Evolutionary conservation across 2,888 invertebrate genomes (phyloP), one percentile per base, ranked within the genome.

Genomic region (Heliconius erato): DNA sequence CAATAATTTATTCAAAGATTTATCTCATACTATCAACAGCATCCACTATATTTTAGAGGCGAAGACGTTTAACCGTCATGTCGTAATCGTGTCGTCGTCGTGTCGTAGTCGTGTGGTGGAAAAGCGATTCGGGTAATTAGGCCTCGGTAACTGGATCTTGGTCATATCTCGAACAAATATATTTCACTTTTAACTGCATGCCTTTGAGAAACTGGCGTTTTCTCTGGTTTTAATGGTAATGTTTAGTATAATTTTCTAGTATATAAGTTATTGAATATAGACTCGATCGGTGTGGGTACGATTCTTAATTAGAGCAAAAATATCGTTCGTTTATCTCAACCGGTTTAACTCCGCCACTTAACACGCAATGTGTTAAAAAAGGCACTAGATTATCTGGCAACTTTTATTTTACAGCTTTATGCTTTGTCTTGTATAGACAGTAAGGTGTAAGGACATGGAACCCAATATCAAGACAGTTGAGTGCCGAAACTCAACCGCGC

Each of bases 91-190:
- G 32, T 69, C 2, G n/a, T 63, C 12, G 54, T 19, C 19, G 54
- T 63, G n/a, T 63, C 63, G n/a, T n/a, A n/a, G n/a, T 71, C 14
- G 40, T 26, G 14, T 44, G n/a, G 14, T 6, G 83, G 76, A 40
- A 71, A 78, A 82, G 76, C 69, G 59, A 76, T 49, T 76, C 69
- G 77, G 77, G 81, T 83, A 82, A 84, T 85, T 83, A 83, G 79
- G 81, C 77, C 79, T 83, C 63, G 35, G 79, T 80, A 84, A 85
- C 80, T 69, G 74, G 78, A 84, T 74, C 44, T 80, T 79, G 72
- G 67, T 77, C 65, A 68, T 19, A 23, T 63, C 35, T 59, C 49
- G 69, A 35, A 49, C 71, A 74, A 44, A 81, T 40, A 68, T 71
- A 63, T 63, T 81, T 69, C 44, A n/a, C 49, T 81, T 76, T 79